Conservation (phyloP, 2,888 invertebrate species). For the Melieria crassipennis region DNA sequence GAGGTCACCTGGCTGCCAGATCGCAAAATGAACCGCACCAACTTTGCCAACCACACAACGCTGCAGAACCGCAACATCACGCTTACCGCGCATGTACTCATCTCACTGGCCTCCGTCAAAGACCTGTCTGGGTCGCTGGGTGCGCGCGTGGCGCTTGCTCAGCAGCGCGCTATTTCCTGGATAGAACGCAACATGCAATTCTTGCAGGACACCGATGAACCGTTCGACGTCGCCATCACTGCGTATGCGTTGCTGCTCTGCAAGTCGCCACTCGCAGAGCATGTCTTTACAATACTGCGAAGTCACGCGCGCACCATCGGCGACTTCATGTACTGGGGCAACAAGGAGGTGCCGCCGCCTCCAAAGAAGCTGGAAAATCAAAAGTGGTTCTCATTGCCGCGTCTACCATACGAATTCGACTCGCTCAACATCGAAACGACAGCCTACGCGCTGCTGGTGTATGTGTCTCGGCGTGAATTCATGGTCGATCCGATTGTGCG, state of each 20-base stretch:
- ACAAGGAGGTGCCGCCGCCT: slow-evolving; percentile 79
- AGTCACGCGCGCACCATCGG: slow-evolving; percentile 76
- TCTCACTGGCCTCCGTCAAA: slow-evolving; percentile 85
- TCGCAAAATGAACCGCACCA: slow-evolving; percentile 84
- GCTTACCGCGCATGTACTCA: slow-evolving; percentile 92
- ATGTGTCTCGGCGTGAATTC: slow-evolving; percentile 84
- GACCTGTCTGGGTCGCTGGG: slow-evolving; percentile 81
- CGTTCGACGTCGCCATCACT: slow-evolving; percentile 88
- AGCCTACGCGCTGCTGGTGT: slow-evolving; percentile 88
- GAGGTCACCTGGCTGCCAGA: slow-evolving; percentile 89
- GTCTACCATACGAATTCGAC: slow-evolving; percentile 88
- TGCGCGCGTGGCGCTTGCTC: slow-evolving; percentile 79
- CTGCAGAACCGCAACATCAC: slow-evolving; percentile 82
- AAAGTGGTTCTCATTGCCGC: slow-evolving; percentile 87
- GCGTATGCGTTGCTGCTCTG: slow-evolving; percentile 87
- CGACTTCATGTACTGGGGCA: slow-evolving; percentile 87
- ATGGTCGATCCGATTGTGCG: slow-evolving; percentile 86
- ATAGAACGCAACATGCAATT: slow-evolving; percentile 84
- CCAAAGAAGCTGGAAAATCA: slow-evolving; percentile 90
- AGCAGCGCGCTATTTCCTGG: slow-evolving; percentile 80
- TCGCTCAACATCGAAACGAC: slow-evolving; percentile 93
- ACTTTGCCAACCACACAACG: slow-evolving; percentile 65
- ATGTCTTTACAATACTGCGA: slow-evolving; percentile 80
- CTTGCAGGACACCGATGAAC: slow-evolving; percentile 75
- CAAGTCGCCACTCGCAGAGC: slow-evolving; percentile 86